Percentiles rank a stretch among this genome's conserved stretches.
These are phyloP conservation scores for Chelonus insularis DNA, from an alignment of 1,140 invertebrate genomes.

Conservation along the genomic window DNA sequence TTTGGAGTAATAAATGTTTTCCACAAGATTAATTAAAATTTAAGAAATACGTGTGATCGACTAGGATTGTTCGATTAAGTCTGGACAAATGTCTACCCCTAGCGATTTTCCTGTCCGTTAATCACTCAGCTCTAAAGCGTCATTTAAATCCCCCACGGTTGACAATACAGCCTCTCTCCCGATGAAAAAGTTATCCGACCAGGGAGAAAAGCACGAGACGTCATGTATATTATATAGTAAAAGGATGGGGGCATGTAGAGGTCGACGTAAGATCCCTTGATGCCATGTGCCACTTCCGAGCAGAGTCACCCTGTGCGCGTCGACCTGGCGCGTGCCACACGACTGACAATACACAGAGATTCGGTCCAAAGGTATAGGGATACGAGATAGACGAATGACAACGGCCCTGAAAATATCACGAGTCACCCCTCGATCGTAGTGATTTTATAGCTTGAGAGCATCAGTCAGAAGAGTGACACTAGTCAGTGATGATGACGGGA, in stretches of 20 bases:
- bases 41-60: too few relatives aligned
- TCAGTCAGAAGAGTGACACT: neutral
- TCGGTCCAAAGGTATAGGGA: neutral
- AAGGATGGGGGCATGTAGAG: slow-evolving; percentile 5
- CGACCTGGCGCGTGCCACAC: slow-evolving; percentile 32
- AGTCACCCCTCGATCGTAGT: slow-evolving; percentile 18
- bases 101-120: slow-evolving; percentile 26
- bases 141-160: slow-evolving; percentile 48
- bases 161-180: slow-evolving; percentile 40
- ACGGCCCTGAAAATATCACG: slow-evolving; percentile 17
- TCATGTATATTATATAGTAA: slow-evolving; percentile 1
- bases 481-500: slow-evolving; percentile 4
- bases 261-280: slow-evolving; percentile 18
- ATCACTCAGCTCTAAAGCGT: slow-evolving; percentile 31
- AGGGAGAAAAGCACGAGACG: slow-evolving; percentile 18
- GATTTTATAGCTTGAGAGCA: slow-evolving; percentile 18
- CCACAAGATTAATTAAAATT: too few relatives aligned
- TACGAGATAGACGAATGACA: neutral
- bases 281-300: slow-evolving; percentile 49
- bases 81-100: slow-evolving; percentile 17
- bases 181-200: slow-evolving; percentile 46
- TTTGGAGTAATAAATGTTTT: too few relatives aligned
- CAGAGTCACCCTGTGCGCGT: slow-evolving; percentile 41
- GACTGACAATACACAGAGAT: slow-evolving; percentile 19
- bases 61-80: slow-evolving; percentile 11